These are phyloP conservation scores for Siphamia tubifer DNA, from an alignment of 2,113 vertebrate genomes.

Conservation along the genomic window DNA sequence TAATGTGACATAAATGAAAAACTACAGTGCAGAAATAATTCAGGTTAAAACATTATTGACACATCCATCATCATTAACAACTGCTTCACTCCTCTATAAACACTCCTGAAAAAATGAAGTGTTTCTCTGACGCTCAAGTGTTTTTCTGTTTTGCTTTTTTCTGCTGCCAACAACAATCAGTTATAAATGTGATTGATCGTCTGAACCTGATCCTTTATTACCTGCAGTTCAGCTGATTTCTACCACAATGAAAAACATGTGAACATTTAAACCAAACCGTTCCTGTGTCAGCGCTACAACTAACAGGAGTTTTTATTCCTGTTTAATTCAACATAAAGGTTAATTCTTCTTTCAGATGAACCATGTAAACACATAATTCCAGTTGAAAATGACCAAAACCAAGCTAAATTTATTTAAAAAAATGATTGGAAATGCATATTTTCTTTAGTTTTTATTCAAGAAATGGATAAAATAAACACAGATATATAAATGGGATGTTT, in stretches of 20 bases:
- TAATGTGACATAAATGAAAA: too few species aligned
- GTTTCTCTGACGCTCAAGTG: neutral
- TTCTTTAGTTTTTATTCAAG: too few species aligned
- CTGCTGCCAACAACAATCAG: neutral
- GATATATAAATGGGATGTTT: too few species aligned
- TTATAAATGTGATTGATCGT: neutral
- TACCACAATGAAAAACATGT: neutral
- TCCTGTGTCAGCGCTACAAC: too few species aligned
- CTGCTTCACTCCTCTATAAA: neutral
- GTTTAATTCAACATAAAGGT: too few species aligned
- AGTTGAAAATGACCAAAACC: too few species aligned
- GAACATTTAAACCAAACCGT: neutral
- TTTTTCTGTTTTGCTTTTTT: neutral
- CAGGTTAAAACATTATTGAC: neutral
- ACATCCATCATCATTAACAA: conserved; percentile 6
- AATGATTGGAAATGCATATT: too few species aligned
- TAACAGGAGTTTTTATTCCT: too few species aligned
- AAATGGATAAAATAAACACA: too few species aligned
- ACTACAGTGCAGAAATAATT: neutral
- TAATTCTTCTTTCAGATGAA: too few species aligned
- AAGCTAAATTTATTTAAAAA: too few species aligned
- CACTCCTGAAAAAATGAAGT: neutral
- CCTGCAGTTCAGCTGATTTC: neutral
- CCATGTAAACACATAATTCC: too few species aligned
- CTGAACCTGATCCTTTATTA: neutral